Evolutionary conservation across 1,140 invertebrate species (phyloP), one percentile per base, ranked within the genome.

Genomic region (Zelostemma sp.): DNA sequence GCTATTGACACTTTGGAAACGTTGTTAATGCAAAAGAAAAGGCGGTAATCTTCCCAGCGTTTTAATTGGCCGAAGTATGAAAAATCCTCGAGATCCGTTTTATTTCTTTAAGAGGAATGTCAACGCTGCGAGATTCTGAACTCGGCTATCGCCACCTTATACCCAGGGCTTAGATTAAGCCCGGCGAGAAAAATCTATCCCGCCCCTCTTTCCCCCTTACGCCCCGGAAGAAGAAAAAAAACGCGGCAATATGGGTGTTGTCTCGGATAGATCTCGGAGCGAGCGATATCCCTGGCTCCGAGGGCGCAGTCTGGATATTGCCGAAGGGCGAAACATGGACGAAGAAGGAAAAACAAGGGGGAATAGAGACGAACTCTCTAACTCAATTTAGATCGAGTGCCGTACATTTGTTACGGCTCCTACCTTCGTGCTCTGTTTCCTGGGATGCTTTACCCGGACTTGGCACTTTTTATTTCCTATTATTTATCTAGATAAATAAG

Each of bases 371-470:
- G 72, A 73, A 76, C 64, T 74, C 77, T 78, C 76, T 84, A 83
- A 84, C 83, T 83, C 83, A 83, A 85, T 85, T 85, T 84, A 84
- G 83, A 85, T 85, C 82, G 82, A 85, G 83, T 84, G 78, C 65
- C 74, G 73, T 73, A 76, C 82, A 84, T 85, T 84, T 85, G 79
- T 83, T 82, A 82, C 73, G 60, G 21, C 68, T 68, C 67, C 71
- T 74, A 75, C 68, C 57, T 75, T 63, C 68, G 64, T 59, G 68
- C 50, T 31, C 46, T 50, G 28, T 40, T 35, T 48, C 28, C 53
- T 66, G 49, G 45, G 46, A 61, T 55, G 56, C 74, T 77, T 79
- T 73, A 54, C 38, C 57, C 25, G 38, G 56, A 61, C 67, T 62
- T 49, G 54, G 49, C 59, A 67, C 73, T 84, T 81, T 83, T 83